A percentile compares a stretch with the other conserved stretches of the same genome.
Conservation (phyloP, 2,888 invertebrate genomes). For the Amorpha juglandis region DNA sequence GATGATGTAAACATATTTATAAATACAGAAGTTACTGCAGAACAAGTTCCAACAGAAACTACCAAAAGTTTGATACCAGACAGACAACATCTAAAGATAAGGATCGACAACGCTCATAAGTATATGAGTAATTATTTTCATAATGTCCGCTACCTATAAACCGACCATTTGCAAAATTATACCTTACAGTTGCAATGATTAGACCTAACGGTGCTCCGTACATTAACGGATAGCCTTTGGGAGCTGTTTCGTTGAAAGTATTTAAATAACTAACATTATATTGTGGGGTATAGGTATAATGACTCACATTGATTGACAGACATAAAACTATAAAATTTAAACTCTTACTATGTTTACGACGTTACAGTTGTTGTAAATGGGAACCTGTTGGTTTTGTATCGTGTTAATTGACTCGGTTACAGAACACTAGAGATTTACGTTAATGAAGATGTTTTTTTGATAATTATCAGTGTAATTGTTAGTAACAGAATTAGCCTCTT, state of each 20-base stretch:
- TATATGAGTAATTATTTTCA: constrained; percentile 51
- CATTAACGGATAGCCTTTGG: constrained; percentile 60
- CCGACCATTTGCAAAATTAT: constrained; percentile 72
- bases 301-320: constrained; percentile 51
- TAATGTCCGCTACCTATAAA: constrained; percentile 52
- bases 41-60: constrained; percentile 12
- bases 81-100: constrained; percentile 15
- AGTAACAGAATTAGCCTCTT: not conserved
- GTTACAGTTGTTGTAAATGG: constrained; percentile 51
- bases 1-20: not conserved
- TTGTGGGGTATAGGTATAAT: constrained; percentile 56
- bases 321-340: constrained; percentile 53
- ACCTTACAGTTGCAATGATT: constrained; percentile 63
- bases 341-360: constrained; percentile 51
- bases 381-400: constrained; percentile 46
- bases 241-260: constrained; percentile 52
- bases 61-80: constrained; percentile 17
- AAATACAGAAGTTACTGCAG: not conserved
- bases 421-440: constrained; percentile 2
- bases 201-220: constrained; percentile 64
- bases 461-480: not conserved
- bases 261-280: constrained; percentile 51
- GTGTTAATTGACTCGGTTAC: constrained; percentile 45
- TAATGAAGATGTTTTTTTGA: constrained; percentile 11
- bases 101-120: constrained; percentile 5